Evolutionary conservation across 1,140 invertebrate species (phyloP).

Genomic region (Luehdorfia chinensis): DNA sequence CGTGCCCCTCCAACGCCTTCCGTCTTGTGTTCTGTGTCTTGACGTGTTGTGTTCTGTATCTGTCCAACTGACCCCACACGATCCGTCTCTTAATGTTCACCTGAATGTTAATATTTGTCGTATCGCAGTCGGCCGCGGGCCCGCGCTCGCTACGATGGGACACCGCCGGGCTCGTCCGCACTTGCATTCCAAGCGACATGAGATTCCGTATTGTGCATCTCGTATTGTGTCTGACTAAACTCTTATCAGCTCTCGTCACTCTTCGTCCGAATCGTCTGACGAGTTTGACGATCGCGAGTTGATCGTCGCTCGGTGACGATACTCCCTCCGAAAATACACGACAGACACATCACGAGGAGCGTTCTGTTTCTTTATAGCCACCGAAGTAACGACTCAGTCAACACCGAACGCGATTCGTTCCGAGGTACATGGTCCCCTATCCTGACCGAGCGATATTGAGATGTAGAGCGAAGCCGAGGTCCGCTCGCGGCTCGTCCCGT

Average conservation of each 20-base stretch:
- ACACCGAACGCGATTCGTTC: constrained; percentile 72
- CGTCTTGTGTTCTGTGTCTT: constrained; percentile 74
- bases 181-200: constrained; percentile 78
- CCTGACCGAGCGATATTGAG: constrained; percentile 76
- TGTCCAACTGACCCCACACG: constrained; percentile 45
- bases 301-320: constrained; percentile 28
- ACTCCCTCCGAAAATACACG: constrained; percentile 35
- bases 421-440: constrained; percentile 78
- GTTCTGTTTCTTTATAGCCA: constrained; percentile 39
- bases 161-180: constrained; percentile 54
- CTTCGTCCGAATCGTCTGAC: constrained; percentile 22
- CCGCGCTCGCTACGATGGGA: constrained; percentile 46
- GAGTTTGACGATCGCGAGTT: constrained; percentile 21
- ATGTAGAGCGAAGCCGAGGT: constrained; percentile 73
- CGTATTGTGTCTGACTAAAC: constrained; percentile 38
- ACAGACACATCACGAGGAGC: constrained; percentile 44
- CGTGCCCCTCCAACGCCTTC: constrained; percentile 43
- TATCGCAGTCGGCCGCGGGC: constrained; percentile 30
- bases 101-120: constrained; percentile 53
- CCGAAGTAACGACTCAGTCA: constrained; percentile 43
- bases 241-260: constrained; percentile 26
- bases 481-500: constrained; percentile 57
- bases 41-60: constrained; percentile 68
- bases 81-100: constrained; percentile 51
- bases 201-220: constrained; percentile 61